Base-by-base conservation (phyloP, 2,113 vertebrate genomes). In the Cyphomyrus discorhynchus region DNA sequence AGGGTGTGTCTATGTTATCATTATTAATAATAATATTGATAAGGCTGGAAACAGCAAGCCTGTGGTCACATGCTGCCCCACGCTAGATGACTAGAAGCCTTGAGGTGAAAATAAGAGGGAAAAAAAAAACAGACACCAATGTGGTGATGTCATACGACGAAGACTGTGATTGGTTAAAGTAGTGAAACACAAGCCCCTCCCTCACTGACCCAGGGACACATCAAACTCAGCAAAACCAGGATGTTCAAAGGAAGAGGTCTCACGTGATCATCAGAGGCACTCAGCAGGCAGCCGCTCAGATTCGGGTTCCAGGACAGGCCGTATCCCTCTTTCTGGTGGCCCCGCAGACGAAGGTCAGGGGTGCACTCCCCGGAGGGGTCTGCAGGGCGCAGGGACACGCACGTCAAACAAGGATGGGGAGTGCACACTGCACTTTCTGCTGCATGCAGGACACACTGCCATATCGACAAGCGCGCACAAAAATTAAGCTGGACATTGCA, bases 301-400 rank as follows among this genome's bases (percentile, higher is more conserved):
- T 99, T 99, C 5, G 98, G 97, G 94, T 99, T 99, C 98, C 98
- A 99, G 3, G 98, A 99, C 31, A 99, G 96, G 15, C 98, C 98
- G 6, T 99, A 99, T 0, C 98, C 98, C 93, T 99, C 98, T 91
- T 99, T 99, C 93, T 99, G 98, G 94, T 99, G 98, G 24, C 98
- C 98, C 90, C 98, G 96, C 11, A 99, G 95, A 39, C 98, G 97
- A 77, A 99, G 95, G 52, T 99, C 98, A 2, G 98, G 98, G 92
- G 98, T 99, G 91, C 98, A 99, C 92, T 99, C 98, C 17, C 98
- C 98, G 93, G 97, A 99, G 45, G 98, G 98, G 90, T 99, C 98
- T 99, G 92, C 0, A 88, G 47, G 31, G 31, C 4, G 83, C 19
- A 21, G 6, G 42, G 24, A 86, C 47, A 17, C 15, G 35, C n/a